Percentiles rank a stretch among this genome's conserved stretches.
Conservation (phyloP, 2,113 vertebrate species). For the Dissostichus mawsoni region DNA sequence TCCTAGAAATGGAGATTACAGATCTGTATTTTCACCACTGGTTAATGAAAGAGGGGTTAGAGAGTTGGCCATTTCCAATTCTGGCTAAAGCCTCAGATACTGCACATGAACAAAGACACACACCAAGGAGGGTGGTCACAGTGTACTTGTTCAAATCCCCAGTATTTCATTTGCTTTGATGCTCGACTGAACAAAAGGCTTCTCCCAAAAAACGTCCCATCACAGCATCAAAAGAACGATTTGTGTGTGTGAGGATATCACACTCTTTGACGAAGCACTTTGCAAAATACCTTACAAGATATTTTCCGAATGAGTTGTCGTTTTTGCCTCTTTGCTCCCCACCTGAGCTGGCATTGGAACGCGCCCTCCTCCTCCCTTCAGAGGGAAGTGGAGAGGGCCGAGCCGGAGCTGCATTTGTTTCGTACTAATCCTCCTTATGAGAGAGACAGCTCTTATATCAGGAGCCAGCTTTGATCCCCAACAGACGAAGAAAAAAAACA, state of each 20-base stretch:
- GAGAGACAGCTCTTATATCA: constrained; percentile 65
- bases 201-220: constrained; percentile 31
- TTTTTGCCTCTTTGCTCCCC: constrained; percentile 33
- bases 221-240: constrained; percentile 28
- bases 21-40: background rate
- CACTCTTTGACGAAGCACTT: constrained; percentile 49
- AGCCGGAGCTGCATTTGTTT: constrained; percentile 61
- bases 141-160: constrained; percentile 49
- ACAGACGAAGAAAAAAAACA: constrained; percentile 73
- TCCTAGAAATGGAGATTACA: background rate
- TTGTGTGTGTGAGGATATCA: constrained; percentile 37
- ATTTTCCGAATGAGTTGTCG: constrained; percentile 61
- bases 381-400: constrained; percentile 17
- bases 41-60: background rate
- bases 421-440: constrained; percentile 74
- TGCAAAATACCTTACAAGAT: constrained; percentile 17
- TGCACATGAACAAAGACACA: constrained; percentile 8
- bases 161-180: constrained; percentile 30
- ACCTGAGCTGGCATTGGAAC: constrained; percentile 54
- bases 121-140: constrained; percentile 14
- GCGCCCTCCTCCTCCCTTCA: constrained; percentile 17
- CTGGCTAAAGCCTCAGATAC: background rate
- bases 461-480: constrained; percentile 76
- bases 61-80: constrained; percentile 4
- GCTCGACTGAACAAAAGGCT: constrained; percentile 45